phyloP scores from a whole-genome alignment of 2,888 invertebrate species.

The Idaea aversata region DNA sequence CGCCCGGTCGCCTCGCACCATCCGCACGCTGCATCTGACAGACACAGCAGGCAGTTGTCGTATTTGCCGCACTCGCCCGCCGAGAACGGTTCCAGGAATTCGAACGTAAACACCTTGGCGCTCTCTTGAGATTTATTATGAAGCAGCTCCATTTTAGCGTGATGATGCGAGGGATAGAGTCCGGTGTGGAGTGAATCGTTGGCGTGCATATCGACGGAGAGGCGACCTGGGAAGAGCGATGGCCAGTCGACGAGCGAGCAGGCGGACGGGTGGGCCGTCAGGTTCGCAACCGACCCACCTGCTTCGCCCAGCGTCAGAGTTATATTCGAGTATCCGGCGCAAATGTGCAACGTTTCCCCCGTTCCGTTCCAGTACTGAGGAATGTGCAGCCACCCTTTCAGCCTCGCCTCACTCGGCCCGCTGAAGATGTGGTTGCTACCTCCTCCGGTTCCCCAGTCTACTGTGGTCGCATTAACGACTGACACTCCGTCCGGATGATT shows the following conservation, averaged over 20 bases:
- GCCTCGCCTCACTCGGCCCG: slow-evolving; percentile 86
- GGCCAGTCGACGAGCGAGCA: slow-evolving; percentile 86
- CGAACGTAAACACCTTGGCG: slow-evolving; percentile 91
- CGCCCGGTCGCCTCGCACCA: slow-evolving; percentile 92
- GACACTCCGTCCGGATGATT: slow-evolving; percentile 93
- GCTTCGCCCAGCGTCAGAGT: slow-evolving; percentile 80
- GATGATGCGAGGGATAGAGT: slow-evolving; percentile 83
- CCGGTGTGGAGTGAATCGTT: slow-evolving; percentile 77
- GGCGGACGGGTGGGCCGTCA: slow-evolving; percentile 84
- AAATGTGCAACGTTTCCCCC: slow-evolving; percentile 86
- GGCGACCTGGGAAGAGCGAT: slow-evolving; percentile 81
- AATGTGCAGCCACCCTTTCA: slow-evolving; percentile 91
- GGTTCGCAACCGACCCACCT: slow-evolving; percentile 79
- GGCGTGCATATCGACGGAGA: slow-evolving; percentile 84
- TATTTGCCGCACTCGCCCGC: slow-evolving; percentile 88
- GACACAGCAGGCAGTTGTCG: slow-evolving; percentile 91
- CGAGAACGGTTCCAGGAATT: slow-evolving; percentile 93
- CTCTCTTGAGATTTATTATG: slow-evolving; percentile 87
- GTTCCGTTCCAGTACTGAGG: slow-evolving; percentile 86
- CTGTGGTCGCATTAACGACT: slow-evolving; percentile 92
- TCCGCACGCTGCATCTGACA: slow-evolving; percentile 93
- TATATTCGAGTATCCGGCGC: slow-evolving; percentile 88
- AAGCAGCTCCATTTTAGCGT: slow-evolving; percentile 90
- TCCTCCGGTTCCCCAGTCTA: slow-evolving; percentile 87
- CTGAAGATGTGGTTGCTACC: slow-evolving; percentile 85